Base-by-base conservation (phyloP, 2,113 vertebrate species). In the Lichenostomus cassidix region DNA sequence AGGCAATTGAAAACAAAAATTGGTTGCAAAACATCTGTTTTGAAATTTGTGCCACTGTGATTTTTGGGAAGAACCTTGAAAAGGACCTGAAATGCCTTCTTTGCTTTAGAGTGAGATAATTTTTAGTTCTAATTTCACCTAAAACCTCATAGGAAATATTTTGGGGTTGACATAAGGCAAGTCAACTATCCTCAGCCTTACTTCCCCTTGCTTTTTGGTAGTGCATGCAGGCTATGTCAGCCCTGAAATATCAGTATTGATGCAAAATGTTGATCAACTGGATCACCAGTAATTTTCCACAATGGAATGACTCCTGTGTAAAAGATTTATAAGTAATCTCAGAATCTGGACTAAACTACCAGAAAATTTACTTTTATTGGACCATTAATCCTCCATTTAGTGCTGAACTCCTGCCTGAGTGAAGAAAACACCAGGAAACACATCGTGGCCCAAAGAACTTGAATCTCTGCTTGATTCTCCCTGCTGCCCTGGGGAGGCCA, bases 111-210 rank as follows among this genome's bases (percentile, higher is more conserved):
- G 6, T 52, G 35, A 87, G 52, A 93, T 60, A 77, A 63, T 37
- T 87, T 83, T 75, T 56, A 65, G 27, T 70, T 78, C 44, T 74
- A 47, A 69, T 88, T 94, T 92, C 24, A 18, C 20, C 10, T 46
- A 59, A 96, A 78, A 53, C 23, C 81, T 89, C 73, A 84, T 19
- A 82, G 56, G 59, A 94, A 95, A 77, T 74, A 17, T 67, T 93
- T 93, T 50, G 24, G 6, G 17, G 9, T 86, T 94, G 71, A 80
- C 50, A 77, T 70, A 58, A 88, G 49, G 18, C 42, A 69, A 59
- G 33, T 37, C 25, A 85, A 10, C 22, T 75, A 7, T 91, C 22
- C 22, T 87, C 20, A 79, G n/a, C 59, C 53, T 50, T 65, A 62
- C 6, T 10, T 49, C 7, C 28, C 1, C 42, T 83, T 41, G 9